These are phyloP conservation scores for Sclerodermus sp. DNA, from an alignment of 2,888 invertebrate genomes.

Conservation along the genomic window DNA sequence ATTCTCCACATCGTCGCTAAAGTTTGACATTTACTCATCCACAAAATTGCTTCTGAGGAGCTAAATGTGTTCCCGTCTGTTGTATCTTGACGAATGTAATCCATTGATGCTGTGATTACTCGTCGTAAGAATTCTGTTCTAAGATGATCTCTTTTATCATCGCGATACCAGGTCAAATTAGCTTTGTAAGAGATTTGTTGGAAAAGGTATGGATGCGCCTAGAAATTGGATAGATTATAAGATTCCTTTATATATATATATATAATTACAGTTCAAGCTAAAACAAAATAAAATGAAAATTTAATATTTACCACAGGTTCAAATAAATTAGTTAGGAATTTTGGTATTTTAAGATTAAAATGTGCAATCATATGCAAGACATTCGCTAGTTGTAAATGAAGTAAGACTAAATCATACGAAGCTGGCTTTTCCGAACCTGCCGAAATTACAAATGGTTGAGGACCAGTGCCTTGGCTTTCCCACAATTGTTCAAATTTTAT, in stretches of 20 bases:
- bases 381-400: conserved; percentile 79
- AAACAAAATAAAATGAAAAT: background rate
- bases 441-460: conserved; percentile 73
- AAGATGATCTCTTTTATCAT: conserved; percentile 68
- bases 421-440: conserved; percentile 76
- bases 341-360: conserved; percentile 74
- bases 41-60: conserved; percentile 61
- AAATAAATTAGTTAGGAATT: conserved; percentile 75
- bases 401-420: conserved; percentile 74
- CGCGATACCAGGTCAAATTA: conserved; percentile 56
- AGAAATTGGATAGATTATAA: background rate
- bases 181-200: conserved; percentile 49
- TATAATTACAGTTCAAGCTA: conserved; percentile 3
- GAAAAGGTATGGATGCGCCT: conserved; percentile 52
- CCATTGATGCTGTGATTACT: conserved; percentile 73
- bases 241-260: background rate
- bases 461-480: conserved; percentile 62
- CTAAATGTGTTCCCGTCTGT: conserved; percentile 59
- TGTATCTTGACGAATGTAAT: conserved; percentile 68
- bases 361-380: conserved; percentile 78
- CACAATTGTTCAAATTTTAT: conserved; percentile 67
- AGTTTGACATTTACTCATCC: conserved; percentile 73
- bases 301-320: conserved; percentile 66
- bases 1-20: conserved; percentile 79
- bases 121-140: conserved; percentile 75